Percentiles rank a stretch among this genome's conserved stretches.
Conservation (phyloP, 2,888 invertebrate species). For the Drosophila bunnanda region DNA sequence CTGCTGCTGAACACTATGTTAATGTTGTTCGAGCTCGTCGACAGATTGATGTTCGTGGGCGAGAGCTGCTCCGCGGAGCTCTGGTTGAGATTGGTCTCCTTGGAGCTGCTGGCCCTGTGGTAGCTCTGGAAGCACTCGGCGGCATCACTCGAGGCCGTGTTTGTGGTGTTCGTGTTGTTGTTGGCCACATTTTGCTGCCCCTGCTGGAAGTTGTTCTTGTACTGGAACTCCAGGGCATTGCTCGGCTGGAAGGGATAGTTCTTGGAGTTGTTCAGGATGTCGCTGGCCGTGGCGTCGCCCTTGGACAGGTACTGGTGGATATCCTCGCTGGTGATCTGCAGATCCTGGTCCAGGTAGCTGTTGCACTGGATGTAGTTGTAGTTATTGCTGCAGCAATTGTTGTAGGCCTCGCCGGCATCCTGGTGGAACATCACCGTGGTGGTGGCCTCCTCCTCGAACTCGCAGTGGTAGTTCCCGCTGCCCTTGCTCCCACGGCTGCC, state of each 20-base stretch:
- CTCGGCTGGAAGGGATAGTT: constrained; percentile 84
- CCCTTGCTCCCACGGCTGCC: constrained; percentile 25
- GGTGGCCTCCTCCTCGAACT: constrained; percentile 83
- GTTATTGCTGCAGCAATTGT: constrained; percentile 85
- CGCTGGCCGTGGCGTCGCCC: constrained; percentile 76
- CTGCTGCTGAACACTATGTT: constrained; percentile 83
- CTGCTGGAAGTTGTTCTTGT: constrained; percentile 84
- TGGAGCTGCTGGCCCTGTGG: constrained; percentile 77
- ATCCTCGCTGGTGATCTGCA: constrained; percentile 85
- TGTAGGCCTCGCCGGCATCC: constrained; percentile 83
- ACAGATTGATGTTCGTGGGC: constrained; percentile 83
- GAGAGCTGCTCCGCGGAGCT: constrained; percentile 63
- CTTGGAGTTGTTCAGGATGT: constrained; percentile 83
- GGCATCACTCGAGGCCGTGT: constrained; percentile 74
- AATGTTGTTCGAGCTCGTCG: constrained; percentile 84
- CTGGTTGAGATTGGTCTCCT: constrained; percentile 84
- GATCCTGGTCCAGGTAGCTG: constrained; percentile 84
- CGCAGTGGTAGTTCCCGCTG: constrained; percentile 71
- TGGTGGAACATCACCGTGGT: constrained; percentile 84
- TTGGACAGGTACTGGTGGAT: constrained; percentile 84
- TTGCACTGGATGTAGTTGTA: constrained; percentile 84
- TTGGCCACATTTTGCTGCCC: constrained; percentile 53
- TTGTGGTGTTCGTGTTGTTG: constrained; percentile 70
- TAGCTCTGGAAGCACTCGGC: constrained; percentile 72
- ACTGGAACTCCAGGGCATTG: constrained; percentile 84